Evolutionary conservation across 2,797 vertebrate genomes (phyloP).

Genomic region (Manis javanica): DNA sequence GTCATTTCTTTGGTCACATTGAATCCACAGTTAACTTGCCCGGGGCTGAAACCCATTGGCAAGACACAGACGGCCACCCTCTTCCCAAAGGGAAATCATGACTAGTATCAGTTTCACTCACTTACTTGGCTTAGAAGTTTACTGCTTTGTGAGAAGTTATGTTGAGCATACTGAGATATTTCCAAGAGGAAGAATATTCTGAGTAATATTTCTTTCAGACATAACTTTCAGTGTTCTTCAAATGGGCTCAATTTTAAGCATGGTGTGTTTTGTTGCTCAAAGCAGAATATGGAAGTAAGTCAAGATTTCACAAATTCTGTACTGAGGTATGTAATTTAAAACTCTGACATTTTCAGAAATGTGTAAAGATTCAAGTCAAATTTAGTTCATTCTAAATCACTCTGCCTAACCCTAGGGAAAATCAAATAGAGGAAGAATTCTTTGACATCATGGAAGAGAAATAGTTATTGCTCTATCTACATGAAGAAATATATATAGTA

Average conservation of each 20-base stretch:
- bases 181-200: constrained; percentile 43
- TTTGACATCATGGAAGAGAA: constrained; percentile 41
- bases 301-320: constrained; percentile 60
- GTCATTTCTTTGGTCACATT: too few relatives aligned
- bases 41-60: too few relatives aligned
- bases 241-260: constrained; percentile 56
- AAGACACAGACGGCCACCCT: too few relatives aligned
- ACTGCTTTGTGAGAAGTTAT: background rate
- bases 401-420: constrained; percentile 56
- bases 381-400: constrained; percentile 65
- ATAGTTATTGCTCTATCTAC: constrained; percentile 5
- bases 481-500: background rate
- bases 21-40: too few relatives aligned
- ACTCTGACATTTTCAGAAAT: constrained; percentile 64
- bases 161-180: background rate
- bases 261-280: constrained; percentile 61
- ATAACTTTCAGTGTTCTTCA: constrained; percentile 42
- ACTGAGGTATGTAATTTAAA: constrained; percentile 61
- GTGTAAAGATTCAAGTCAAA: constrained; percentile 62
- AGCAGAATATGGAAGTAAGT: constrained; percentile 65
- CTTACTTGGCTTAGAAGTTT: background rate
- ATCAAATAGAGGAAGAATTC: constrained; percentile 49
- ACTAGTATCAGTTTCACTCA: background rate
- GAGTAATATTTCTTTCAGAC: constrained; percentile 21
- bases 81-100: background rate